Percentiles rank a stretch among this genome's conserved stretches.
Evolutionary conservation across 2,113 vertebrate genomes (phyloP).

Genomic region (Python bivittatus): DNA sequence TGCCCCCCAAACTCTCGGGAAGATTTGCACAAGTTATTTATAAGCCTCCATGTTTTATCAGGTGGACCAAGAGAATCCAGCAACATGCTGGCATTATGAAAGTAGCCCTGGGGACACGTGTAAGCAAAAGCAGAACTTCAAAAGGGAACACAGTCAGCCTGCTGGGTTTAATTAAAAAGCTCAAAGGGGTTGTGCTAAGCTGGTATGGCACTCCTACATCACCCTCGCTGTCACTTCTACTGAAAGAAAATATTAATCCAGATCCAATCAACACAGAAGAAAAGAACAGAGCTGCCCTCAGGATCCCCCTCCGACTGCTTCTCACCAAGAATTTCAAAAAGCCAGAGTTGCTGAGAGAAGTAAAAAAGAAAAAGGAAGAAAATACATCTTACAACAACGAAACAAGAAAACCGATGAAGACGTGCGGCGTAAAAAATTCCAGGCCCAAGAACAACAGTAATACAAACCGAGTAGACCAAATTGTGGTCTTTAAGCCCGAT

Average conservation of each 20-base stretch:
- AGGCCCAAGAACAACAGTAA: neutral
- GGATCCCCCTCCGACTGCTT: constrained; percentile 31
- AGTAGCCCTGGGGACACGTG: constrained; percentile 16
- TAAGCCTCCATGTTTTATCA: constrained; percentile 1
- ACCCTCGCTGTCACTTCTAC: neutral
- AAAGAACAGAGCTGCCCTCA: constrained; percentile 4
- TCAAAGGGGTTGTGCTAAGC: neutral
- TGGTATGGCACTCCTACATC: neutral
- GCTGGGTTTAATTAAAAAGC: constrained; percentile 44
- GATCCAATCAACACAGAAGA: constrained; percentile 45
- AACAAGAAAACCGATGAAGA: neutral
- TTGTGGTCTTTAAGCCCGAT: too few relatives aligned
- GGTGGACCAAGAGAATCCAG: neutral
- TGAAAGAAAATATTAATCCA: neutral
- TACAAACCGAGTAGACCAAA: neutral
- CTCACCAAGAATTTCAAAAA: constrained; percentile 10
- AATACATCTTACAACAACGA: neutral
- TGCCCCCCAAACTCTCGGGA: neutral
- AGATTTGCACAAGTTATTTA: neutral
- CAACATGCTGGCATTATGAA: neutral
- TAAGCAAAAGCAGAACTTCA: constrained; percentile 29
- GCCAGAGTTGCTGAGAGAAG: neutral
- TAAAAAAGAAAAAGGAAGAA: neutral
- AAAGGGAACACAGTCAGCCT: constrained; percentile 17
- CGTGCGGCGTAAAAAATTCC: neutral